phyloP scores from a whole-genome alignment of 1,140 invertebrate genomes.

The Rhagoletis zephyria region DNA sequence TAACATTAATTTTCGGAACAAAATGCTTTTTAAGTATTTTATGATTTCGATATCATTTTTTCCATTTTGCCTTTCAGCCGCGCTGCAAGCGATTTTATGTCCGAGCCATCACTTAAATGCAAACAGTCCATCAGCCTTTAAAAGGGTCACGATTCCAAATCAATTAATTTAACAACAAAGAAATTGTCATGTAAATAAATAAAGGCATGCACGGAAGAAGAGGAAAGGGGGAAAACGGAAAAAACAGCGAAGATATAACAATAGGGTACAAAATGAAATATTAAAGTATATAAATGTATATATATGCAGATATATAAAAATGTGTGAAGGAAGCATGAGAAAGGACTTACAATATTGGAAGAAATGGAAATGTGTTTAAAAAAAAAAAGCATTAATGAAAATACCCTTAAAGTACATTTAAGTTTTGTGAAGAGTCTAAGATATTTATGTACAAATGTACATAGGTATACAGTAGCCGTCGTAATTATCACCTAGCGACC shows the following conservation, averaged over 20 bases:
- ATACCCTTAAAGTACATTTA: neutral
- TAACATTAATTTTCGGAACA: constrained; percentile 20
- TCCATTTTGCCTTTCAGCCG: neutral
- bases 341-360: neutral
- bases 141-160: constrained; percentile 38
- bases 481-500: too few species aligned
- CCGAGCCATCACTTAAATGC: constrained; percentile 4
- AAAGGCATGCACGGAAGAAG: neutral
- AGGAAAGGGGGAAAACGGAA: neutral
- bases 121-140: constrained; percentile 31
- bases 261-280: neutral
- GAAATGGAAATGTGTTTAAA: neutral
- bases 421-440: neutral
- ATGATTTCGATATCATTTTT: neutral
- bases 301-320: neutral
- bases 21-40: neutral
- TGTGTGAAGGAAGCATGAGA: neutral
- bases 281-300: neutral
- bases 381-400: neutral
- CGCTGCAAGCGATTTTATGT: neutral
- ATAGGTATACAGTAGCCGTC: neutral
- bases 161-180: constrained; percentile 46
- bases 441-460: neutral
- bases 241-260: neutral
- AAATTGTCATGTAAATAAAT: constrained; percentile 38